These are phyloP conservation scores for Valencia hispanica DNA, from an alignment of 2,797 vertebrate species.

Conservation along the genomic window DNA sequence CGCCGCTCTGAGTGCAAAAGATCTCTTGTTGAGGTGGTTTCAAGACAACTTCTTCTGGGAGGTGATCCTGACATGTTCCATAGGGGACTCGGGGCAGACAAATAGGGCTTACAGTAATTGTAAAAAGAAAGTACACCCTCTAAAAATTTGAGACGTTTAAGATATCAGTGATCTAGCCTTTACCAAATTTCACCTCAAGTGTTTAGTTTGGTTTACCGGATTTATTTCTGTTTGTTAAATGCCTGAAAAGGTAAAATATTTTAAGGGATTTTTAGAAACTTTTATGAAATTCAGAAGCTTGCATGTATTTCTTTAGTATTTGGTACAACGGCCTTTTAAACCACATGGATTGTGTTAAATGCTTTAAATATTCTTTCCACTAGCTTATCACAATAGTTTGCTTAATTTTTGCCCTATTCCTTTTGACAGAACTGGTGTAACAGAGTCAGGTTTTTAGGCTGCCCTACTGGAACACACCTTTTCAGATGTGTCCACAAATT, in stretches of 20 bases:
- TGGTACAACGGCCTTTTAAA: too few relatives aligned
- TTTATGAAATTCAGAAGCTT: neutral
- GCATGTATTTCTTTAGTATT: too few relatives aligned
- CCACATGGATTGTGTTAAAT: too few relatives aligned
- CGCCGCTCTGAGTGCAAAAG: neutral
- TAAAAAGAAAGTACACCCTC: neutral
- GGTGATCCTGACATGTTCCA: neutral
- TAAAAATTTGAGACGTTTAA: neutral
- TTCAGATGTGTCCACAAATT: neutral
- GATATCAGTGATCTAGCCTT: neutral
- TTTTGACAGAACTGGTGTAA: too few relatives aligned
- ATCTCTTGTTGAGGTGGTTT: neutral
- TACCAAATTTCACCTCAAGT: neutral
- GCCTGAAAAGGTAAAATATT: accelerated
- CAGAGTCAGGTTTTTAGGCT: too few relatives aligned
- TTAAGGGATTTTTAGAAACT: neutral
- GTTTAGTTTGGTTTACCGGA: too few relatives aligned
- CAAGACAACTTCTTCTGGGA: neutral
- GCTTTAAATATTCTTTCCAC: too few relatives aligned
- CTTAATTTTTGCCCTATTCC: too few relatives aligned
- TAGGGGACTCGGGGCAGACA: too few relatives aligned
- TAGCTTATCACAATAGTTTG: too few relatives aligned
- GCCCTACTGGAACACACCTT: neutral
- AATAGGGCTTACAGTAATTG: neutral
- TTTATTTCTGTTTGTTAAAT: neutral